A percentile compares a stretch with the other conserved stretches of the same genome.
Evolutionary conservation across 2,113 vertebrate genomes (phyloP).

Genomic region (Benitochromis conjunctus): DNA sequence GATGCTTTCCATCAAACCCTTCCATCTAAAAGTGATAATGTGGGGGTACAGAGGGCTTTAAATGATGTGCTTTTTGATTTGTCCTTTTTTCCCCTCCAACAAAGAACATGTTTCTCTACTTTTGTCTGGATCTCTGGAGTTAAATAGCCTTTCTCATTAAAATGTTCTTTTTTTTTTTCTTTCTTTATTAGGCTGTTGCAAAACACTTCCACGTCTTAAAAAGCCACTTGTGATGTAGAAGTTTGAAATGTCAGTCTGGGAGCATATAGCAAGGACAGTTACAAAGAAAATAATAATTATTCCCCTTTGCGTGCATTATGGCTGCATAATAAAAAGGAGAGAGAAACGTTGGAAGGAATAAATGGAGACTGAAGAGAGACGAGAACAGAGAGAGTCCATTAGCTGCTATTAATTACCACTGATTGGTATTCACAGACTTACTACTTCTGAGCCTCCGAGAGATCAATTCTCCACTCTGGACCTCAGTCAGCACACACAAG

Average conservation of each 20-base stretch:
- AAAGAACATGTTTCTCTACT: neutral
- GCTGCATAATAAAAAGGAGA: slow-evolving; percentile 4
- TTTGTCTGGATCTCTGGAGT: neutral
- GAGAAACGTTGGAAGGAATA: slow-evolving; percentile 1
- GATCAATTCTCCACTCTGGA: slow-evolving; percentile 60
- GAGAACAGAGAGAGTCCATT: slow-evolving; percentile 59
- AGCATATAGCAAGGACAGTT: neutral
- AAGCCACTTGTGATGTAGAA: neutral
- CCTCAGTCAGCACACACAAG: slow-evolving; percentile 29
- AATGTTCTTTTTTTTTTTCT: neutral
- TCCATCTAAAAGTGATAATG: neutral
- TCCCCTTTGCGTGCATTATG: neutral
- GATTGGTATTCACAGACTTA: slow-evolving; percentile 68
- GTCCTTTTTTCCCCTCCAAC: neutral
- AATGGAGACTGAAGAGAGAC: slow-evolving; percentile 3
- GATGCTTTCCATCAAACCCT: neutral
- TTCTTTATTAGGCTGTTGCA: neutral
- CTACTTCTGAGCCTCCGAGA: slow-evolving; percentile 44
- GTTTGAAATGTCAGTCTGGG: neutral
- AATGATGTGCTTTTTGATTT: neutral
- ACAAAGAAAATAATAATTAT: neutral
- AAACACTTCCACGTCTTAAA: neutral
- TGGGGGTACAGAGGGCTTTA: neutral
- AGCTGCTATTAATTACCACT: slow-evolving; percentile 71
- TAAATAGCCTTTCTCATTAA: neutral